Evolutionary conservation across 1,140 invertebrate species (phyloP).

Genomic region (Drosophila burlai): DNA sequence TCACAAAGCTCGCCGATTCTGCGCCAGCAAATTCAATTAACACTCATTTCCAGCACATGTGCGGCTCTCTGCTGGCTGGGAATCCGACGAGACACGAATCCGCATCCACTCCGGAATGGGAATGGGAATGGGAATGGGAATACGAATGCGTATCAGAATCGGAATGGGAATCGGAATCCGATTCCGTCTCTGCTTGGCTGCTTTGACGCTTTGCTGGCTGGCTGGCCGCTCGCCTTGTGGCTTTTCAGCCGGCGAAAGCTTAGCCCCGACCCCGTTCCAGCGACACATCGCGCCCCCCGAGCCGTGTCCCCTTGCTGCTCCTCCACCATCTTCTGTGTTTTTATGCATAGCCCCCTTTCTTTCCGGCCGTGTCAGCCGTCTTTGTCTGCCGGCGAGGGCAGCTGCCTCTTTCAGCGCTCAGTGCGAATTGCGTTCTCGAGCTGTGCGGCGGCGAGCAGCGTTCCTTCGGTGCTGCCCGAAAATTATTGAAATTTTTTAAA

Average conservation of each 20-base stretch:
- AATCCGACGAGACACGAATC: neutral
- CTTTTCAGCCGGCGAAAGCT: conserved; percentile 49
- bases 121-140: neutral
- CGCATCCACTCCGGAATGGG: neutral
- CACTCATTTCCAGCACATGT: conserved; percentile 22
- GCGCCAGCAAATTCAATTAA: conserved; percentile 28
- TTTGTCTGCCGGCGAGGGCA: conserved; percentile 12
- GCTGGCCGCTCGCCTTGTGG: neutral
- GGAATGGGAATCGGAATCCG: neutral
- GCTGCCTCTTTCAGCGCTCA: conserved; percentile 46
- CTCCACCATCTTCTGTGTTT: neutral
- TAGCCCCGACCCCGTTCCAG: conserved; percentile 27
- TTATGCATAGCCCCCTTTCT: neutral
- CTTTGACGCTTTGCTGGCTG: neutral
- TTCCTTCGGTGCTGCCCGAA: conserved; percentile 18
- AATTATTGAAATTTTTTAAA: conserved; percentile 1
- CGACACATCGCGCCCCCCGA: neutral
- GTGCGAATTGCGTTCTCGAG: conserved; percentile 69
- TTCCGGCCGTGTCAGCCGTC: conserved; percentile 1
- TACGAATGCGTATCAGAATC: neutral
- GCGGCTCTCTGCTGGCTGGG: neutral
- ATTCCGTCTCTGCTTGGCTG: neutral
- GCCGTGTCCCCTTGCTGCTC: neutral
- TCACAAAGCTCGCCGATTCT: conserved; percentile 38
- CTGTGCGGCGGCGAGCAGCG: conserved; percentile 50